A percentile compares a stretch with the other conserved stretches of the same genome.
These are phyloP conservation scores for Yponomeuta plumbellus DNA, from an alignment of 2,888 invertebrate genomes.

Conservation along the genomic window DNA sequence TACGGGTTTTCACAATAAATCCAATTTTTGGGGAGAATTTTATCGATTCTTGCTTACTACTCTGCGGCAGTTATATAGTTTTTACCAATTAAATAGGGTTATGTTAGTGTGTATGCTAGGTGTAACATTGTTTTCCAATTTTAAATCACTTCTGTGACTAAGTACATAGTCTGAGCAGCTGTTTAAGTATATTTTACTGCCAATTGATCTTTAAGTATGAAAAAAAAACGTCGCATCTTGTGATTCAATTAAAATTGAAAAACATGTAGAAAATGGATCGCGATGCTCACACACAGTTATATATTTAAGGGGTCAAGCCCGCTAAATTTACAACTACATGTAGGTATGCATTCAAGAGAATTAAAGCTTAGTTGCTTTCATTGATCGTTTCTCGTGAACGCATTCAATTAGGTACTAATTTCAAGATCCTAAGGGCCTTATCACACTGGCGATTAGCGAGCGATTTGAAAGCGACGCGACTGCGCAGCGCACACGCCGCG, in stretches of 20 bases:
- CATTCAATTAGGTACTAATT: background rate
- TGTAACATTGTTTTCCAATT: conserved; percentile 50
- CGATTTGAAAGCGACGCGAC: too few species aligned
- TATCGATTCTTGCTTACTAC: conserved; percentile 52
- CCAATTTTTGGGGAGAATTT: conserved; percentile 66
- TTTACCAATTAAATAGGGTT: conserved; percentile 57
- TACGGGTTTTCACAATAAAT: conserved; percentile 51
- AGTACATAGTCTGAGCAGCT: too few species aligned
- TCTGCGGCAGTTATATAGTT: conserved; percentile 56
- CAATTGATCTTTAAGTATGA: background rate
- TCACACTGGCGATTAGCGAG: too few species aligned
- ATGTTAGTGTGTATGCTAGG: conserved; percentile 50
- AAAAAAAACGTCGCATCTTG: background rate
- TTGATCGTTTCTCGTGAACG: background rate
- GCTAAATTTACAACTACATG: conserved; percentile 25
- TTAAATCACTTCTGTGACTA: conserved; percentile 20
- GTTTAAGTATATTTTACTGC: background rate
- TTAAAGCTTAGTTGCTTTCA: background rate
- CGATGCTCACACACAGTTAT: too few species aligned
- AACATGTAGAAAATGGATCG: conserved; percentile 27
- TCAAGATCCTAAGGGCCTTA: background rate
- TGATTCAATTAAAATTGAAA: conserved; percentile 29
- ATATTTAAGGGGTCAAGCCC: too few species aligned
- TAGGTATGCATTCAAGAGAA: background rate
- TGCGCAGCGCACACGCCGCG: too few species aligned